A percentile compares a stretch with the other conserved stretches of the same genome.
Evolutionary conservation across 2,797 vertebrate species (phyloP).

Genomic region (Lepilemur ruficaudatus): DNA sequence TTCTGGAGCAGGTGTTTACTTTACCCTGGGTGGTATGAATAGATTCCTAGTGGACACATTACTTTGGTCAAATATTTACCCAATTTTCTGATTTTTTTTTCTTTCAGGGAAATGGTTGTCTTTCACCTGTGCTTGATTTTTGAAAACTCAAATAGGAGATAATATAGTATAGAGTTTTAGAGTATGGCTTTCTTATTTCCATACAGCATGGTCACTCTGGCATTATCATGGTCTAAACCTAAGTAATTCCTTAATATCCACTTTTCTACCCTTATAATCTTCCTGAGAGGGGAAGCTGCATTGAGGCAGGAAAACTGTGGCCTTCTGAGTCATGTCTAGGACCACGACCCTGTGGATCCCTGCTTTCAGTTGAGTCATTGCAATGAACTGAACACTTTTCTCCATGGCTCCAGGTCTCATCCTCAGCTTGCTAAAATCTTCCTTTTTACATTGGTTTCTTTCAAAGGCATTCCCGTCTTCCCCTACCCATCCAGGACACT

Average conservation of each 20-base stretch:
- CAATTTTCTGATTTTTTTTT: not conserved
- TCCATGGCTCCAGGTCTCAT: not conserved
- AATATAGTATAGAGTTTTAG: not conserved
- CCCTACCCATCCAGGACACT: not conserved
- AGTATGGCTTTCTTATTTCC: not conserved
- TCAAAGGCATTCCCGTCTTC: not conserved
- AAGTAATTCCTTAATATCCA: not conserved
- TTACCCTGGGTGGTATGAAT: not conserved
- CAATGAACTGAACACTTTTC: not conserved
- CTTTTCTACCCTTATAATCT: not conserved
- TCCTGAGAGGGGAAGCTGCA: not conserved
- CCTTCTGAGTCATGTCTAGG: not conserved
- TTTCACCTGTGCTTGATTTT: conserved; percentile 34
- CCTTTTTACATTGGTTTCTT: not conserved
- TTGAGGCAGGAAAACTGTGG: not conserved
- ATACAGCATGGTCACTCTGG: too few relatives aligned
- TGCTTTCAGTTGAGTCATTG: not conserved
- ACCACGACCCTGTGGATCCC: not conserved
- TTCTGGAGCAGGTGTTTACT: not conserved
- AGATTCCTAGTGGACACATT: not conserved
- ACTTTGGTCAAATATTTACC: conserved; percentile 5
- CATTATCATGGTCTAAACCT: not conserved
- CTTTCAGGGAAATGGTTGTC: not conserved
- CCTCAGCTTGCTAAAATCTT: not conserved
- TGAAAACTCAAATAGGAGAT: not conserved